phyloP scores from a whole-genome alignment of 2,888 invertebrate genomes.

The Neoascia interrupta region DNA sequence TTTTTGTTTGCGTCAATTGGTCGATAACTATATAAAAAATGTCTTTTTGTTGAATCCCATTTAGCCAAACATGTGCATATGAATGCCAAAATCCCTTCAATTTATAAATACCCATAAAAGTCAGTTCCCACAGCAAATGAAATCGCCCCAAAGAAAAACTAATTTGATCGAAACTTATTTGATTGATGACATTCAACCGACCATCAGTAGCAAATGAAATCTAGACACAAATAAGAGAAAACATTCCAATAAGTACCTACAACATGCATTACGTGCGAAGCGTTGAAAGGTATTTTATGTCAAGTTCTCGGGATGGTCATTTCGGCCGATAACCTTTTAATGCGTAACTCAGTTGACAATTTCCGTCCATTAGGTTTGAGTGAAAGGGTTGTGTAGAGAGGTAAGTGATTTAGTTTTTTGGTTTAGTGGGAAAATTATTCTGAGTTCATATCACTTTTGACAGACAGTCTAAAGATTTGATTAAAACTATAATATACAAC shows the following conservation, averaged over 20 bases:
- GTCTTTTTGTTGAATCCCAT: too few species aligned
- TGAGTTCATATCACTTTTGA: neutral
- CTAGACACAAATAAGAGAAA: conserved; percentile 32
- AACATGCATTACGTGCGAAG: too few species aligned
- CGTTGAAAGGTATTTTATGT: conserved; percentile 68
- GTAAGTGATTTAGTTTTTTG: conserved; percentile 11
- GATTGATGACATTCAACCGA: conserved; percentile 56
- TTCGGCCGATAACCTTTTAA: conserved; percentile 60
- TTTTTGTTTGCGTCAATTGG: too few species aligned
- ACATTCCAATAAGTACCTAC: conserved; percentile 40
- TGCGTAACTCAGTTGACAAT: conserved; percentile 68
- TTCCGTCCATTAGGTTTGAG: conserved; percentile 59
- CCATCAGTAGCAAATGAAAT: conserved; percentile 55
- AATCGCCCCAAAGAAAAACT: conserved; percentile 49
- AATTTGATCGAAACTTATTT: too few species aligned
- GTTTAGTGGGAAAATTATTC: conserved; percentile 5
- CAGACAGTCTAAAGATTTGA: too few species aligned
- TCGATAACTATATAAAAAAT: too few species aligned
- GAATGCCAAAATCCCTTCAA: too few species aligned
- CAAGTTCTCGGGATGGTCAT: conserved; percentile 61
- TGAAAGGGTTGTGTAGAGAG: neutral
- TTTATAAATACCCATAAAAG: neutral
- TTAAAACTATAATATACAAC: too few species aligned
- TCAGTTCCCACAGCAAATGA: conserved; percentile 50
- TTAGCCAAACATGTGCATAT: too few species aligned